Evolutionary conservation across 2,888 invertebrate species (phyloP), one percentile per base, ranked within the genome.

Genomic region (Agrypnus murinus): DNA sequence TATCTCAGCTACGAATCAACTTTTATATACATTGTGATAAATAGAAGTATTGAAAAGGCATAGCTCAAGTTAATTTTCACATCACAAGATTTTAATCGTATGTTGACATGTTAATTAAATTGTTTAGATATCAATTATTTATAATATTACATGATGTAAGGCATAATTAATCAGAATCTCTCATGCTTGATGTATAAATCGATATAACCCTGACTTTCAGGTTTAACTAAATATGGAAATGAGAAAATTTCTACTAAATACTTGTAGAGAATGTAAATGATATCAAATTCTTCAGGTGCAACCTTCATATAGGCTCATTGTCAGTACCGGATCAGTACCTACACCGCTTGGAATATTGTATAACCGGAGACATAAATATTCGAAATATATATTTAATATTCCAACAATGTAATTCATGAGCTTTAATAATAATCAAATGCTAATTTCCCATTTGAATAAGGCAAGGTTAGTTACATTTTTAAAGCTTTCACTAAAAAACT

Each of bases 161-260:
- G 4, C 1, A 2, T 7, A 36, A 57, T 57, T 57, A 38, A 57
- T 55, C 55, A 55, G 9, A 36, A 25, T 3, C 25, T 25, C 10
- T 34, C 34, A 36, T 15, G 1, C 19, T 25, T 25, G 17, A 25
- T 12, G 7, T 8, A 14, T 14, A 53, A 38, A 53, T 32, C 8
- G 6, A 9, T 36, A 6, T 38, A 57, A 19, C 57, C 17, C 38
- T 57, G 38, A 57, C 57, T 57, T 57, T 38, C 57, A 38, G 55
- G 15, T 36, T 36, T 15, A 8, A 36, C 38, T 36, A 14, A 15
- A 4, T 38, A 17, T 8, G n/a, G 38, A 38, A n/a, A 36, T 0
- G 3, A 7, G n/a, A 32, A 25, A 46, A 53, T 32, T 53, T 32
- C 32, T 53, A 32, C 19, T 17, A 17, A n/a, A 38, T 36, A 57